A percentile compares a stretch with the other conserved stretches of the same genome.
Evolutionary conservation across 2,888 invertebrate species (phyloP).

Genomic region (Lepidonotus clava): DNA sequence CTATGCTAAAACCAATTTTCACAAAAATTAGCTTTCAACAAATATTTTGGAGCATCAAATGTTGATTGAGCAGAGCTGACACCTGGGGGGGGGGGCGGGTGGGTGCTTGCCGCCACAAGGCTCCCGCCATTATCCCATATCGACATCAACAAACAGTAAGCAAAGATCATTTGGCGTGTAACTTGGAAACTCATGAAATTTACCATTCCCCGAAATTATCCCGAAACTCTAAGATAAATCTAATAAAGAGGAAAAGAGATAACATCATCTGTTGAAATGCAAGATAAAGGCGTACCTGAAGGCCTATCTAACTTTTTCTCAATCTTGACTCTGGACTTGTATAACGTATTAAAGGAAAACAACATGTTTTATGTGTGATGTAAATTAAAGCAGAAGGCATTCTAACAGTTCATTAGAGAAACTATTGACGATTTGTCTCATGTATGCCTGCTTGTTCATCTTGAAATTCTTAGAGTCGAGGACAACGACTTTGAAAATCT

Average conservation of each 20-base stretch:
- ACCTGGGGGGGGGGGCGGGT: slow-evolving; percentile 45
- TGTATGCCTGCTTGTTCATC: too few species aligned
- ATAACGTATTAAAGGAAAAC: too few species aligned
- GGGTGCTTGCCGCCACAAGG: slow-evolving; percentile 34
- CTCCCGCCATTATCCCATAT: slow-evolving; percentile 46
- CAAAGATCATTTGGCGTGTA: neutral
- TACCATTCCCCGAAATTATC: neutral
- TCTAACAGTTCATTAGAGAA: too few species aligned
- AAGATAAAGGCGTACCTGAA: neutral
- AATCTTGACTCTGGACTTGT: too few species aligned
- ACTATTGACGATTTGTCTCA: too few species aligned
- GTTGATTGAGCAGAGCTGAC: slow-evolving; percentile 34
- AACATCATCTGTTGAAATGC: neutral
- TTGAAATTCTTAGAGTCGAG: too few species aligned
- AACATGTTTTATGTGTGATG: too few species aligned
- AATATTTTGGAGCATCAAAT: slow-evolving; percentile 15
- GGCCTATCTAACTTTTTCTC: too few species aligned
- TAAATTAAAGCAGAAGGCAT: too few species aligned
- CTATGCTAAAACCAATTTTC: neutral
- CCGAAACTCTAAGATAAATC: too few species aligned
- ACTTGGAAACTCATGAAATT: neutral
- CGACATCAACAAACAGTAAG: slow-evolving; percentile 27
- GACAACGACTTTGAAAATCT: too few species aligned
- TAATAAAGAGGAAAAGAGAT: neutral
- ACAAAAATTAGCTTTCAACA: neutral